Base-by-base conservation (phyloP, 2,113 vertebrate genomes). In the Clupea harengus region DNA sequence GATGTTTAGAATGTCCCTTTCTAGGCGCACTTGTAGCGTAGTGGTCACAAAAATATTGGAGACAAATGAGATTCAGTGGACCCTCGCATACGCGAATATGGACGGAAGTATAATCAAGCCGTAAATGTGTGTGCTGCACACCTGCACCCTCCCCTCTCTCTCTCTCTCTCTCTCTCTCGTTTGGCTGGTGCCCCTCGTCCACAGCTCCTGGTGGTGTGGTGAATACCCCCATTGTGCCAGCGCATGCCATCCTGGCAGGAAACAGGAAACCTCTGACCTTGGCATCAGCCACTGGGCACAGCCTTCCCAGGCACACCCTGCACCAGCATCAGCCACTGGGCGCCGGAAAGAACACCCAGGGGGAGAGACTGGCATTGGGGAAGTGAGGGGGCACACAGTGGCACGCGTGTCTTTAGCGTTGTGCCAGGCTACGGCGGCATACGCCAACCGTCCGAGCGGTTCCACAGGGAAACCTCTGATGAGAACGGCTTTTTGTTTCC, bases 401-500 rank as follows among this genome's bases (percentile, higher is more conserved):
- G 52, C 52, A 15, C 2, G 2, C 1, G 17, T 54, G 45, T 45
- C 32, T 32, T 86, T 83, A 60, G 8, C 49, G 84, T 85, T 85
- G 57, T 32, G 52, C 52, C 52, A 54, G 52, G 52, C 52, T 17
- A 54, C 17, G 50, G 0, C 15, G 11, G 13, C 52, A 4, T 4
- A 4, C 52, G 25, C 47, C 25, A 45, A 80, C 47, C 13, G 47
- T 83, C 84, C 9, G 60, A 32, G 47, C 78, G 32, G 46, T 45
- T 85, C 81, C 64, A 7, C n/a, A 13, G 64, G 25, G 64, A 72
- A 7, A 72, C 64, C 2, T 2, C 25, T 28, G 64, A 72, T 72
- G 64, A 28, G 9, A 85, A 54, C 54, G 82, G 81, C 83, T 81
- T 85, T 85, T 80, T 81, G 87, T 89, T 83, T 88, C 81, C 87